Evolutionary conservation across 2,113 vertebrate genomes (phyloP), one percentile per base, ranked within the genome.

Genomic region (Cisticola juncidis): DNA sequence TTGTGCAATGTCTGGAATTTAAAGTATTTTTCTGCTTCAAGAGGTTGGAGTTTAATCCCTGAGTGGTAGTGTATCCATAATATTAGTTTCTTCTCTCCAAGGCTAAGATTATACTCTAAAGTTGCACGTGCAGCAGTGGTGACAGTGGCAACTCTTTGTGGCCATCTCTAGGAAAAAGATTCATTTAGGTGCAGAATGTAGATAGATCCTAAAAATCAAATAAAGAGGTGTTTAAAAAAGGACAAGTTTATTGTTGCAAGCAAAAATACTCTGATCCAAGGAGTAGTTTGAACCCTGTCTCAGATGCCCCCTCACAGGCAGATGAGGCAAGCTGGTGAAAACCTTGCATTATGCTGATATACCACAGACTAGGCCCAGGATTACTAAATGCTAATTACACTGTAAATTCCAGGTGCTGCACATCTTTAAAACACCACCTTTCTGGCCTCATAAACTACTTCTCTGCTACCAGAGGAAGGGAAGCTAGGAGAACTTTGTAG

Each of bases 1-100:
- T 23, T 60, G 33, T 56, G 70, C 5, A 50, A 79, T 72, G 53
- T 48, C 40, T 95, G 57, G 82, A 96, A 95, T 97, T 93, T 92
- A 36, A 97, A 95, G 69, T 66, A 51, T 81, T 93, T 35, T 95
- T 96, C 76, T 93, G 33, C 69, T 81, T 92, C 28, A 12, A 35
- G 50, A 92, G 26, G 16, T 38, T 58, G 61, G 66, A 78, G 51
- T n/a, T 57, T 84, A 81, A 86, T 94, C 24, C 14, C 72, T 68
- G 35, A 82, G 54, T 15, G 77, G 36, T 29, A 57, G 8, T 23
- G 9, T 29, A 51, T 66, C 44, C 9, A 8, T 71, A 65, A 65
- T 31, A 78, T 80, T 74, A 94, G 38, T 36, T 93, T 25, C 12
- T 53, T 60, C 24, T 26, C 24, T 71, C 18, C 1, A 5, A 64